Base-by-base conservation (phyloP, 2,888 invertebrate species). In the Limnephilus marmoratus region DNA sequence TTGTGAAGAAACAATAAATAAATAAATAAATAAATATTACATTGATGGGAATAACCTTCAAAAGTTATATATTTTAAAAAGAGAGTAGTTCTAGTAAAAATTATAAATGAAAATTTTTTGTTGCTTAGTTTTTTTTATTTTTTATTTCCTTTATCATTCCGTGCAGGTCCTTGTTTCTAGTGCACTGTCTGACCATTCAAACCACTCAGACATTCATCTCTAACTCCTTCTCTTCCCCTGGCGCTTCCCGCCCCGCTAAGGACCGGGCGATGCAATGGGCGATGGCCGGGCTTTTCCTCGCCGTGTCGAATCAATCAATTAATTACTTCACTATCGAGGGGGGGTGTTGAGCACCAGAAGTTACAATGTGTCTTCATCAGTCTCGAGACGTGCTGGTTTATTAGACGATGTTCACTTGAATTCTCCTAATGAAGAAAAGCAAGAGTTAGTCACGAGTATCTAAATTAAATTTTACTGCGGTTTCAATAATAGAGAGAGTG, bases 341-440 rank as follows among this genome's bases (percentile, higher is more conserved):
- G 34, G 18, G 34, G 31, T 31, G 82, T 34, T 24, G 18, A 24
- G 83, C 18, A 12, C 37, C 9, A n/a, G 41, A 83, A 83, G 83
- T 83, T 83, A 83, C 83, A 83, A 37, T 83, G 34, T 83, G 83
- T 83, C 83, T 83, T 83, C 83, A 83, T 83, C 83, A 34, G 83
- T 13, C 34, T 83, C 83, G 83, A 37, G 83, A 41, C 83, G 37
- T 18, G 83, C 24, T 18, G 24, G 24, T 83, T 31, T 37, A 83
- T 31, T 18, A 24, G 68, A 24, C 53, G 68, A 24, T n/a, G 68
- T n/a, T 7, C 24, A 68, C 68, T 68, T 68, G 24, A n/a, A 68
- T 68, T 68, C 68, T 68, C 68, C 24, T 24, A 68, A 24, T 68
- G 68, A n/a, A 68, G 68, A 24, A 68, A 68, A 68, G 68, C 68